A percentile compares a stretch with the other conserved stretches of the same genome.
Conservation (phyloP, 2,797 vertebrate species). For the Yasuhikotakia modesta region DNA sequence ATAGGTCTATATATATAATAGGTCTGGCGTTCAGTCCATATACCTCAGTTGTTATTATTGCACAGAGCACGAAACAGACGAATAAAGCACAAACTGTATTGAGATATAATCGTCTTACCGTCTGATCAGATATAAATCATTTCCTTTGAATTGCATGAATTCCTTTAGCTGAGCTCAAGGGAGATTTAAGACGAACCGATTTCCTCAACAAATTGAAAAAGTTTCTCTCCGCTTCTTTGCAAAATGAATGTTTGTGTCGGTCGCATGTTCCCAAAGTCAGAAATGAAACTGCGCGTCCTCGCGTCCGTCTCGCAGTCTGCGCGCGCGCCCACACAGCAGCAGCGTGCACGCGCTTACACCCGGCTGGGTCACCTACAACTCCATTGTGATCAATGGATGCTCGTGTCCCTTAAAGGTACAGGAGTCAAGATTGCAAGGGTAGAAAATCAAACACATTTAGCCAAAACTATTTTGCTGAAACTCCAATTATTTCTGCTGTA, state of each 20-base stretch:
- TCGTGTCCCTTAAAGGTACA: slow-evolving; percentile 43
- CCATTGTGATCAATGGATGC: slow-evolving; percentile 7
- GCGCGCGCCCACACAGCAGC: background rate
- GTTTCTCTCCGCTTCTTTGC: background rate
- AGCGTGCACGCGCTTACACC: background rate
- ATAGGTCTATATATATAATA: background rate
- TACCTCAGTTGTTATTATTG: background rate
- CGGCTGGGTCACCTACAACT: slow-evolving; percentile 30
- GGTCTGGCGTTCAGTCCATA: background rate
- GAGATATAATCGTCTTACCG: slow-evolving; percentile 11
- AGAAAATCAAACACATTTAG: background rate
- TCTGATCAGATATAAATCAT: background rate
- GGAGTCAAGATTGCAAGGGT: background rate
- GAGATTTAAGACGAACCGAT: background rate
- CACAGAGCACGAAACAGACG: background rate
- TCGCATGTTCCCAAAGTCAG: slow-evolving; percentile 8
- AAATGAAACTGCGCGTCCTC: slow-evolving; percentile 3
- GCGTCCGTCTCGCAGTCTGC: background rate
- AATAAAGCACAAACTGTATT: background rate
- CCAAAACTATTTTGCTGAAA: background rate
- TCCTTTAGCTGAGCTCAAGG: background rate
- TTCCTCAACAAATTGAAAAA: slow-evolving; percentile 5
- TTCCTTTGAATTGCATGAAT: background rate
- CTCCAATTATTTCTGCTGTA: background rate
- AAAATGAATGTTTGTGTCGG: background rate